Base-by-base conservation (phyloP, 2,888 invertebrate species). In the Pseudococcus jackbeardsleyi region DNA sequence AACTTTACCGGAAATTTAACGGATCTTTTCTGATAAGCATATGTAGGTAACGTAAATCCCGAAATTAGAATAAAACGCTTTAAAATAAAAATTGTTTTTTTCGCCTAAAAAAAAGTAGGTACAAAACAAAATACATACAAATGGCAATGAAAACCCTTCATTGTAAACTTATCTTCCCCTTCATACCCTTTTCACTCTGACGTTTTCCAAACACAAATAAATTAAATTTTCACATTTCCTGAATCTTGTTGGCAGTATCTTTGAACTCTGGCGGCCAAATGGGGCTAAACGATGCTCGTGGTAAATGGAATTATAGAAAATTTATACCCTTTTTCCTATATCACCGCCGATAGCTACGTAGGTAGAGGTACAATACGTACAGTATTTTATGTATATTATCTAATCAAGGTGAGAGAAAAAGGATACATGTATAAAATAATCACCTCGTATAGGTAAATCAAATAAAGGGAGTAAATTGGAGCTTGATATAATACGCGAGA, bases 401-500 rank as follows among this genome's bases (percentile, higher is more conserved):
- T 22, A 22, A 64, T 64, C 64, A 64, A 22, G 22, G 19, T 1
- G 22, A 64, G 64, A 64, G 33, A 72, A 33, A 26, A 12, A 72
- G 72, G 33, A 72, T 72, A 15, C 72, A 26, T 33, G 12, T 33
- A 33, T 33, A 72, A 72, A 72, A 72, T 72, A 72, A 72, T 72
- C 26, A 72, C 33, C 15, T 33, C 72, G 33, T 17, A 33, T 17
- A 17, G 72, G 33, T 72, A 72, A 72, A 72, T 72, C 33, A 33
- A 33, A 72, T 72, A 72, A 72, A 72, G 33, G 33, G 72, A 17
- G 72, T 72, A 72, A 72, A 72, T 72, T 72, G 15, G 15, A 26
- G 15, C 33, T 17, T 17, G 72, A 33, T 72, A 72, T 72, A 72
- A 33, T 15, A 12, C 26, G 33, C 33, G 12, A 15, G 39, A 33